Base-by-base conservation (phyloP, 2,113 vertebrate genomes). In the Megaceryle torquata region DNA sequence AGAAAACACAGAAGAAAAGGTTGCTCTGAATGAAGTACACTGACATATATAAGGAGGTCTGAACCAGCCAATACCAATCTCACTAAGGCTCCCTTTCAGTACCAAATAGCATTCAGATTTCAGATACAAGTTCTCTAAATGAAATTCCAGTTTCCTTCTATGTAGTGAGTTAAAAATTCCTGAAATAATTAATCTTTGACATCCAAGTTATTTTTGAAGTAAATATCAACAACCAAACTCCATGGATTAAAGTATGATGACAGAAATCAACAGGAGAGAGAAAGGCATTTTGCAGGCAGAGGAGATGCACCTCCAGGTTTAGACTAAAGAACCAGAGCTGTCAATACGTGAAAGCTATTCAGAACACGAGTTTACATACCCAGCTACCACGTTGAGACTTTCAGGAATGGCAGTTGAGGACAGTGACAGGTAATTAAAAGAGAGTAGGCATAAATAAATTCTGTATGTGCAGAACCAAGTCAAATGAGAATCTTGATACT, bases 171-270 rank as follows among this genome's bases (percentile, higher is more conserved):
- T 54, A 70, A 63, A 33, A 2, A 1, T 68, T 20, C 18, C 59
- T 69, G 70, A 74, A 86, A 56, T 28, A 63, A 61, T 74, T 74
- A 1, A 15, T n/a, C 57, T 78, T 41, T 77, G 57, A 48, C 29
- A 31, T 43, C 16, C 60, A 53, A 82, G 41, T 28, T 12, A 69
- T 15, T 60, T 74, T 53, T 53, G 25, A 79, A 41, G 31, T 53
- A 86, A 68, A 21, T 57, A 67, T 16, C 25, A 77, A 67, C 33
- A 72, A 67, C 25, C 18, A 72, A 65, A 56, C 12, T 88, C 26
- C 11, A 10, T 57, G 18, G 37, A 88, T 15, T 13, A 5, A 0
- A 1, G 14, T 44, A 18, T 79, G 13, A 69, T 46, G 2, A 2
- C 31, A 86, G 37, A 63, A 74, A 74, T n/a, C 26, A 35, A 37